These are phyloP conservation scores for Herpetotheres cachinnans DNA, from an alignment of 2,113 vertebrate species.

Conservation along the genomic window DNA sequence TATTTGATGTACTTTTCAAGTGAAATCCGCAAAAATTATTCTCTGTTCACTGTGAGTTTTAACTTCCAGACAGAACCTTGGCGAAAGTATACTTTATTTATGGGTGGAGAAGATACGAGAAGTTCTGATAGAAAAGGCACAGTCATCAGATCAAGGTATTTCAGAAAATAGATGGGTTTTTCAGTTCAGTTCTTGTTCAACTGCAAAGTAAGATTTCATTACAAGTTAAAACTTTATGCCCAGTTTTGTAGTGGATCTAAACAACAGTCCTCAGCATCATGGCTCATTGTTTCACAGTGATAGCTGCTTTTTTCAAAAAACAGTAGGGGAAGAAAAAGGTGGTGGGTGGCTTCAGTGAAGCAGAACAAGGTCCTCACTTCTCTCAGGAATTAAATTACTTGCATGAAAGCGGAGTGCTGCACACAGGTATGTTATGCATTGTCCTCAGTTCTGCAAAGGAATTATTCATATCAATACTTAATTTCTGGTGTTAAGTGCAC, in stretches of 20 bases:
- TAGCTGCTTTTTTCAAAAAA: neutral
- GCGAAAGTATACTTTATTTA: conserved; percentile 93
- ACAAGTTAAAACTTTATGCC: neutral
- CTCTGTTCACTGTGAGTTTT: conserved; percentile 24
- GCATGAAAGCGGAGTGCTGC: neutral
- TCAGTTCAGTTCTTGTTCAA: neutral
- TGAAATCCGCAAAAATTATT: neutral
- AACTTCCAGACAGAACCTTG: conserved; percentile 83
- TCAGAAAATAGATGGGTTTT: neutral
- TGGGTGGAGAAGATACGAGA: conserved; percentile 96
- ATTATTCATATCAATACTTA: neutral
- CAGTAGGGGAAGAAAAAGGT: neutral
- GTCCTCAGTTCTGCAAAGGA: neutral
- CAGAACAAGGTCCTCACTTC: neutral
- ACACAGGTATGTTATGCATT: neutral
- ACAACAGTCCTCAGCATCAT: neutral
- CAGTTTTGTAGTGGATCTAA: neutral
- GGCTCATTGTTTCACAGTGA: neutral
- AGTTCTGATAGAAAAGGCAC: conserved; percentile 85
- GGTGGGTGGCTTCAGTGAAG: neutral
- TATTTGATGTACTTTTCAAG: neutral
- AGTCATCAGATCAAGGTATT: conserved; percentile 83
- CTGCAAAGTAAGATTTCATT: neutral
- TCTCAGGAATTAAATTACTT: neutral
- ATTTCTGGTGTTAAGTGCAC: neutral